These are phyloP conservation scores for Odontothrips loti DNA, from an alignment of 2,888 invertebrate genomes.

Conservation along the genomic window DNA sequence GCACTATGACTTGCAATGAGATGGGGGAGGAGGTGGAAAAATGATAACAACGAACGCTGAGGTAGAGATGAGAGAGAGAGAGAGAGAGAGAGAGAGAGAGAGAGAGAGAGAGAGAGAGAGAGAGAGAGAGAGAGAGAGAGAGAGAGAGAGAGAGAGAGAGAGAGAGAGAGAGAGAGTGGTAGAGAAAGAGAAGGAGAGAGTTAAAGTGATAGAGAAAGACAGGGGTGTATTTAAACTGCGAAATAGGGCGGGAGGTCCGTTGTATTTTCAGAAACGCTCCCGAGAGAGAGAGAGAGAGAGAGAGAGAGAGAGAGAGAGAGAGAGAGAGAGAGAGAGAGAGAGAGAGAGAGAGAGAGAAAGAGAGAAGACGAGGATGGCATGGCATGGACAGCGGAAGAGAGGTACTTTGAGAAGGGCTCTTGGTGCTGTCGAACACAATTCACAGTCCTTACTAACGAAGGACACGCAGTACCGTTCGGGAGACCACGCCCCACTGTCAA, in stretches of 20 bases:
- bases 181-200: no score
- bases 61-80: no score
- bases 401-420: neutral
- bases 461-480: neutral
- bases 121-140: no score
- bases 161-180: neutral
- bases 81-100: no score
- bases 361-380: neutral
- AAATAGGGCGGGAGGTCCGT: no score
- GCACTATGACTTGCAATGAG: no score
- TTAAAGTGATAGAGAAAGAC: no score
- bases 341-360: neutral
- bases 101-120: no score
- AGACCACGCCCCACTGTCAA: neutral
- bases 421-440: slow-evolving; percentile 3
- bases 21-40: no score
- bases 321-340: neutral
- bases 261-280: no score
- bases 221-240: no score
- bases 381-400: neutral
- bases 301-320: neutral
- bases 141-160: neutral
- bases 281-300: neutral
- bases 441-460: neutral
- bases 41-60: no score